phyloP scores from a whole-genome alignment of 2,113 vertebrate species.

The Dasyornis broadbenti region DNA sequence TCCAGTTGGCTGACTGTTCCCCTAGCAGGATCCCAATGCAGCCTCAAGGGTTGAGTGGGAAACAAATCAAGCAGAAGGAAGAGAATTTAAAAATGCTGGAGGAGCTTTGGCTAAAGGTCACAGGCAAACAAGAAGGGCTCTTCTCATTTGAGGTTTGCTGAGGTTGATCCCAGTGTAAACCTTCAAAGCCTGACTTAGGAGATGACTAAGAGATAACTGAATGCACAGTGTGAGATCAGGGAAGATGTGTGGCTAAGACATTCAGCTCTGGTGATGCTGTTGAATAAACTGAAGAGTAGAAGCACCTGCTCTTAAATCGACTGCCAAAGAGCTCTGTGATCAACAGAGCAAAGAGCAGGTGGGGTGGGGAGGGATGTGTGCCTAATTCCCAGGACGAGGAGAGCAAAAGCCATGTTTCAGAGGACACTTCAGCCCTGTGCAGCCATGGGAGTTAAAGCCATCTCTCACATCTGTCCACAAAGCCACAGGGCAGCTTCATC shows the following conservation, averaged over 20 bases:
- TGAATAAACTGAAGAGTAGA: neutral
- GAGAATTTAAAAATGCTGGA: neutral
- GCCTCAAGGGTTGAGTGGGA: neutral
- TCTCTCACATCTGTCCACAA: neutral
- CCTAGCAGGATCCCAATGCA: neutral
- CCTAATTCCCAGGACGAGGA: neutral
- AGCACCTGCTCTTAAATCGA: neutral
- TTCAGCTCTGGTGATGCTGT: neutral
- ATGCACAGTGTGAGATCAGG: neutral
- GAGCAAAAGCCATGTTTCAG: neutral
- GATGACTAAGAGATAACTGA: neutral
- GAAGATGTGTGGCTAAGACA: neutral
- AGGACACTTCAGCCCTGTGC: neutral
- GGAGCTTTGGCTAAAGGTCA: neutral
- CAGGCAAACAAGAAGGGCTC: neutral
- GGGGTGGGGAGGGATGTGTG: neutral
- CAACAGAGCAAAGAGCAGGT: neutral
- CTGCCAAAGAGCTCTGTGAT: neutral
- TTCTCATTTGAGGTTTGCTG: neutral
- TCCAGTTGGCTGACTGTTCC: neutral
- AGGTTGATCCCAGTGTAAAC: neutral
- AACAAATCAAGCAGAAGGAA: neutral
- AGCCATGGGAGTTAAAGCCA: neutral
- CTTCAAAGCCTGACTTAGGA: neutral
- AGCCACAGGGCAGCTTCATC: neutral